Percentiles rank a stretch among this genome's conserved stretches.
These are phyloP conservation scores for Tricholauxania praeusta DNA, from an alignment of 2,888 invertebrate genomes.

Conservation along the genomic window DNA sequence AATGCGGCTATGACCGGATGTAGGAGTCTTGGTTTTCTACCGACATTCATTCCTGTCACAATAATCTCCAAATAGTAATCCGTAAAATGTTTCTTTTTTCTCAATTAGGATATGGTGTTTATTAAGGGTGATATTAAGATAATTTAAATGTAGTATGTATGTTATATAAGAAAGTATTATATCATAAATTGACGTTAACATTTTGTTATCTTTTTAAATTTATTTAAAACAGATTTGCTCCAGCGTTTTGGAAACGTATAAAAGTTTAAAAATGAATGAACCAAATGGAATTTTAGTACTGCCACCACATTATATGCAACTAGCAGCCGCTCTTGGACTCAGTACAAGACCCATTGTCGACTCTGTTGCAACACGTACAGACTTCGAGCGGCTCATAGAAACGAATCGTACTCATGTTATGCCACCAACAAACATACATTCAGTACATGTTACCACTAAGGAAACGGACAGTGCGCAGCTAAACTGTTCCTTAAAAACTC, in stretches of 20 bases:
- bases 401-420: slow-evolving; percentile 60
- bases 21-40: no score
- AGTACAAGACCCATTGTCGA: slow-evolving; percentile 64
- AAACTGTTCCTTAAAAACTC: neutral
- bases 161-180: no score
- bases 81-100: no score
- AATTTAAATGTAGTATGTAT: no score
- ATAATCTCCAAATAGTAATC: no score
- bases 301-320: slow-evolving; percentile 73
- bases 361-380: slow-evolving; percentile 62
- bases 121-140: no score
- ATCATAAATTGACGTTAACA: no score
- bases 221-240: slow-evolving; percentile 51
- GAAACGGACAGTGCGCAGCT: neutral
- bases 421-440: slow-evolving; percentile 22
- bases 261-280: slow-evolving; percentile 63
- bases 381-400: slow-evolving; percentile 65
- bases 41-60: no score
- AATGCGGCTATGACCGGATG: no score
- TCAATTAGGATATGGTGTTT: no score
- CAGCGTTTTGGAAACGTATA: slow-evolving; percentile 61
- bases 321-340: slow-evolving; percentile 69
- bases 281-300: slow-evolving; percentile 71
- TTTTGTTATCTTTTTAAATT: no score
- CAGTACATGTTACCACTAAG: neutral